These are phyloP conservation scores for Melanostoma mellinum DNA, from an alignment of 2,888 invertebrate species.

Conservation along the genomic window DNA sequence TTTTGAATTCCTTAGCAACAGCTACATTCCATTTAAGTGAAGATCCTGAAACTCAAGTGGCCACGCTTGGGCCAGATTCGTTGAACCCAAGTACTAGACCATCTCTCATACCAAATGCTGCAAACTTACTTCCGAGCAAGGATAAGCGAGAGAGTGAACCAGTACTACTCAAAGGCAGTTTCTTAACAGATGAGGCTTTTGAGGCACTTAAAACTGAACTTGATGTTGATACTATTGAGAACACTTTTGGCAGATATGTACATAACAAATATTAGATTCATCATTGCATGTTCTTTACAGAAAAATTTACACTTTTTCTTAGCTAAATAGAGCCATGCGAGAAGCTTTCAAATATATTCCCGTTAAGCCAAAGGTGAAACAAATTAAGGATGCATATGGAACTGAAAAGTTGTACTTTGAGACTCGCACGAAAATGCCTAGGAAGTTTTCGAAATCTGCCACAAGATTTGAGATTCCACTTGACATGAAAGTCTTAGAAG, in stretches of 20 bases:
- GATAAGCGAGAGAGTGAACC: constrained; percentile 79
- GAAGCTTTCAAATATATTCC: constrained; percentile 80
- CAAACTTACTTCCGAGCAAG: constrained; percentile 76
- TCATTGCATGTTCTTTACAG: no score
- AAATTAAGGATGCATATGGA: constrained; percentile 71
- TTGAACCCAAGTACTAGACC: constrained; percentile 87
- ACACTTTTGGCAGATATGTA: constrained; percentile 81
- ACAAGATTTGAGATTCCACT: constrained; percentile 90
- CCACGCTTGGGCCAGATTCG: constrained; percentile 86
- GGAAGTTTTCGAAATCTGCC: constrained; percentile 89
- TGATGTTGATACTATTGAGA: constrained; percentile 80
- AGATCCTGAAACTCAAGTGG: constrained; percentile 89
- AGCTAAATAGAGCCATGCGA: constrained; percentile 80
- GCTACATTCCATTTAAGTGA: constrained; percentile 81
- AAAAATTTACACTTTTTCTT: not conserved
- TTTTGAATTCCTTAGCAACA: constrained; percentile 69
- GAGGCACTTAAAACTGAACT: constrained; percentile 80
- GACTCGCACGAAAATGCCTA: constrained; percentile 84
- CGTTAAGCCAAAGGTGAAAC: constrained; percentile 71
- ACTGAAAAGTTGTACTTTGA: constrained; percentile 75
- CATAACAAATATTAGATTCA: no score
- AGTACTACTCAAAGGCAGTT: constrained; percentile 81
- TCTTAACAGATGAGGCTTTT: constrained; percentile 80
- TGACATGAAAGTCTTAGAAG: constrained; percentile 84
- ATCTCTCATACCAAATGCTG: constrained; percentile 83